phyloP scores from a whole-genome alignment of 2,113 vertebrate genomes.

The Lanius ludovicianus region DNA sequence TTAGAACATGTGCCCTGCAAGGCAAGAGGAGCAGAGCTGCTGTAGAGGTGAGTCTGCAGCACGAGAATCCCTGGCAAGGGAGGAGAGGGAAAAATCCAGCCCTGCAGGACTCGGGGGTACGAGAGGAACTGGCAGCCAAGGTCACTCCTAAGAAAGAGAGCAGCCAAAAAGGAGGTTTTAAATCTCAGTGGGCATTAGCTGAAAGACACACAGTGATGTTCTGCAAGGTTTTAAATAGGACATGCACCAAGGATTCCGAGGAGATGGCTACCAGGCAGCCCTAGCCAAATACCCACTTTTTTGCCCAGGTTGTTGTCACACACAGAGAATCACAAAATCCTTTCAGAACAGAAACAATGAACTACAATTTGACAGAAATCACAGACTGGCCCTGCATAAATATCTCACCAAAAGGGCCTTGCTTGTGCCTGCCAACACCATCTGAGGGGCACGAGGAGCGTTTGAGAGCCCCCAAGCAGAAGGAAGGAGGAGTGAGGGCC shows the following conservation, averaged over 20 bases:
- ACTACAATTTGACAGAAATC: not conserved
- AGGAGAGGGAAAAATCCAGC: not conserved
- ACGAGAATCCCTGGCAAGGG: not conserved
- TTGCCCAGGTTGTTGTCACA: not conserved
- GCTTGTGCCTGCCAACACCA: not conserved
- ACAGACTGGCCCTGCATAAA: not conserved
- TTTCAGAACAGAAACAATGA: not conserved
- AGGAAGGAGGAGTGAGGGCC: accelerated
- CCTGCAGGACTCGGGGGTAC: not conserved
- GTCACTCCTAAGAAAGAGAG: conserved; percentile 41
- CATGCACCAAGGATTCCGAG: conserved; percentile 13
- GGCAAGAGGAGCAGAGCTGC: not conserved
- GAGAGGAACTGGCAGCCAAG: conserved; percentile 20
- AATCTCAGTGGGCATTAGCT: conserved; percentile 45
- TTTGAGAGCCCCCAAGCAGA: not conserved
- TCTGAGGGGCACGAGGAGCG: not conserved
- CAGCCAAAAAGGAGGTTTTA: conserved; percentile 39
- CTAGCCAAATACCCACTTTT: not conserved
- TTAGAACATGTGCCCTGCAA: not conserved
- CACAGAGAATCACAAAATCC: accelerated
- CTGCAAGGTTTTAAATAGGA: conserved; percentile 42
- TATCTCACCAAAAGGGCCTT: not conserved
- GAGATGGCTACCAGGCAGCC: not conserved
- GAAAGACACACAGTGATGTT: not conserved
- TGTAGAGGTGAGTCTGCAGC: not conserved